phyloP scores from a whole-genome alignment of 2,113 vertebrate genomes.

The Stegostoma tigrinum region DNA sequence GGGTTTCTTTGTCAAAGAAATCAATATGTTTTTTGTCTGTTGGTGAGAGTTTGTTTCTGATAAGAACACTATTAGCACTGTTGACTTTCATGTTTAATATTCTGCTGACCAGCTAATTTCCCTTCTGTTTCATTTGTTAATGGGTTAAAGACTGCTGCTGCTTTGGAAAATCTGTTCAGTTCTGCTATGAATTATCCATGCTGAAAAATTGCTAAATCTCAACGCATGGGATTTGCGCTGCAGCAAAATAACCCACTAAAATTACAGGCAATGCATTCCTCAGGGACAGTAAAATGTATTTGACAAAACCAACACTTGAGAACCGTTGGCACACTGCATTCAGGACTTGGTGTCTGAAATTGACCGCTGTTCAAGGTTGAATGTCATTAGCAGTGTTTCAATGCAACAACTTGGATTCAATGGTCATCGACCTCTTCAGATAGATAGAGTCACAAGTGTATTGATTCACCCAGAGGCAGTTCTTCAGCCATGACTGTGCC shows the following conservation, averaged over 20 bases:
- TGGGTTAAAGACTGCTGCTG: neutral
- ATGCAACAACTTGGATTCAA: neutral
- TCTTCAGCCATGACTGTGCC: neutral
- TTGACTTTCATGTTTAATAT: neutral
- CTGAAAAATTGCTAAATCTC: neutral
- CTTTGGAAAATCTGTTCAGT: neutral
- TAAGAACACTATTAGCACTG: neutral
- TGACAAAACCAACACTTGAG: neutral
- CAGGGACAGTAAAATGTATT: neutral
- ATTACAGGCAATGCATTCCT: neutral
- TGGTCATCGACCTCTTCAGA: slow-evolving; percentile 5
- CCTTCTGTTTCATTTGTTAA: neutral
- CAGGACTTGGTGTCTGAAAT: neutral
- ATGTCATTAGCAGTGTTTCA: neutral
- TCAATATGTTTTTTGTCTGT: neutral
- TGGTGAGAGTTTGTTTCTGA: neutral
- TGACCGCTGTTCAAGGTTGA: neutral
- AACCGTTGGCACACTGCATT: neutral
- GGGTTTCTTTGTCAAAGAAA: slow-evolving; percentile 6
- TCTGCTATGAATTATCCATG: neutral
- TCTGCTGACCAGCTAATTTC: neutral
- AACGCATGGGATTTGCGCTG: neutral
- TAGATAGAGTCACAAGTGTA: neutral
- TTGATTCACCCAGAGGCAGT: neutral
- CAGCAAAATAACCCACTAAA: neutral